Base-by-base conservation (phyloP, 2,113 vertebrate species). In the Ovis canadensis region DNA sequence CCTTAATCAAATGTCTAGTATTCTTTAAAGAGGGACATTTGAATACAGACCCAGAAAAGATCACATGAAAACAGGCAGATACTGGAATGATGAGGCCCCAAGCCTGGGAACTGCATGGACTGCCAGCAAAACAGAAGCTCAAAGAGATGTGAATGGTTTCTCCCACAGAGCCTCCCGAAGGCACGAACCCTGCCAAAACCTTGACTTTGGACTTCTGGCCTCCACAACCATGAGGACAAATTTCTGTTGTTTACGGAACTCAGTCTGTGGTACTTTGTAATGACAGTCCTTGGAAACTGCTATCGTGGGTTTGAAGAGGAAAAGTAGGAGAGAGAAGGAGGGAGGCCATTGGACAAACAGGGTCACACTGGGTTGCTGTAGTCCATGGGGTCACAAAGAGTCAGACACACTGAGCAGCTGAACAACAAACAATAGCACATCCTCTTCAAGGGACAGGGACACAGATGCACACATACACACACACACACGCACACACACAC, bases 401-500 rank as follows among this genome's bases (percentile, higher is more conserved):
- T 40, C 36, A 74, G 36, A 40, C 36, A 23, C 10, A 74, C 10
- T 74, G 67, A 40, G 36, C 10, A 6, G 67, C 67, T 74, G 10
- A 74, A 23, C 19, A 25, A 23, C 19, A 71, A 5, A 71, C 19
- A 40, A n/a, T 6, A 43, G 23, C 21, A 86, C 21, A 2, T 25
- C 50, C 62, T 52, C 33, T 25, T 23, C 43, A 36, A 67, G 55
- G 8, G 77, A n/a, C 36, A 62, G 25, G 48, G 40, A 23, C 31
- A 17, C 9, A 33, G 19, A 55, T 15, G 33, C 16, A 0, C 1
- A 1, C 33, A 16, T 19, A 50, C 50, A 3, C 5, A 15, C 1
- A 3, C 48, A 43, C 31, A 29, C 54, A 57, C 19, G 15, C 48
- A n/a, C 80, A 45, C 74, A 48, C 27, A 48, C 25, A 17, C 40